Evolutionary conservation across 1,140 invertebrate genomes (phyloP).

Genomic region (Anoplolepis gracilipes): DNA sequence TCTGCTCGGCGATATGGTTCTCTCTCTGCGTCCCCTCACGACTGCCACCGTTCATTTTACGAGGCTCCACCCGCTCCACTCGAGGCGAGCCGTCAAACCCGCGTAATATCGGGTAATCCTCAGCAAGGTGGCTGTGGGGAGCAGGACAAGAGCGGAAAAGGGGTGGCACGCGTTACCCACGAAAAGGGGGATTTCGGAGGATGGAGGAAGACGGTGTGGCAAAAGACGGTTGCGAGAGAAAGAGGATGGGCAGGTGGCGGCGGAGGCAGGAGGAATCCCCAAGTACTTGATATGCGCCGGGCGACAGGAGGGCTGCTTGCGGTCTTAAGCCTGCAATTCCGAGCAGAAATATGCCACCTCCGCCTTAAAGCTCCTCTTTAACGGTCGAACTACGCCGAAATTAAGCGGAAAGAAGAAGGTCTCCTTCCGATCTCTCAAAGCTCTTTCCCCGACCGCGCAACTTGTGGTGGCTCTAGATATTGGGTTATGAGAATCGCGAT

Average conservation of each 20-base stretch:
- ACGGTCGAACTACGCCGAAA: slow-evolving; percentile 73
- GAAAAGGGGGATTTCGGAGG: slow-evolving; percentile 20
- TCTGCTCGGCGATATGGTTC: slow-evolving; percentile 40
- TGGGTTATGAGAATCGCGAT: slow-evolving; percentile 45
- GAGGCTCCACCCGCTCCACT: slow-evolving; percentile 73
- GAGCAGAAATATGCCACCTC: slow-evolving; percentile 73
- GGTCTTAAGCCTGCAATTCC: slow-evolving; percentile 76
- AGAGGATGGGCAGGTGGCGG: slow-evolving; percentile 33
- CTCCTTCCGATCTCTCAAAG: neutral
- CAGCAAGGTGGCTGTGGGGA: slow-evolving; percentile 51
- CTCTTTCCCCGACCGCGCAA: neutral
- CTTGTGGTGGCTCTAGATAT: slow-evolving; percentile 35
- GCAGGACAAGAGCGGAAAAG: slow-evolving; percentile 41
- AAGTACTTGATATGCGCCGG: slow-evolving; percentile 76
- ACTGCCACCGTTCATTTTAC: slow-evolving; percentile 72
- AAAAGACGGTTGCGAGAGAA: neutral
- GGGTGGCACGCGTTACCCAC: slow-evolving; percentile 44
- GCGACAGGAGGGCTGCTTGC: slow-evolving; percentile 64
- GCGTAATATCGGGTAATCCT: slow-evolving; percentile 79
- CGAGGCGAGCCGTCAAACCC: slow-evolving; percentile 69
- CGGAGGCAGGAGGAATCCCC: slow-evolving; percentile 49
- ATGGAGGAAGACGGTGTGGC: neutral
- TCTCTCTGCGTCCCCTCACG: slow-evolving; percentile 24
- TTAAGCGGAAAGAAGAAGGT: slow-evolving; percentile 71
- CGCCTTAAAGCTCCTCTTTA: slow-evolving; percentile 73